Percentiles rank a stretch among this genome's conserved stretches.
Conservation (phyloP, 53 echinoderm and acorn worm genomes). For the Patiria pectinifera region DNA sequence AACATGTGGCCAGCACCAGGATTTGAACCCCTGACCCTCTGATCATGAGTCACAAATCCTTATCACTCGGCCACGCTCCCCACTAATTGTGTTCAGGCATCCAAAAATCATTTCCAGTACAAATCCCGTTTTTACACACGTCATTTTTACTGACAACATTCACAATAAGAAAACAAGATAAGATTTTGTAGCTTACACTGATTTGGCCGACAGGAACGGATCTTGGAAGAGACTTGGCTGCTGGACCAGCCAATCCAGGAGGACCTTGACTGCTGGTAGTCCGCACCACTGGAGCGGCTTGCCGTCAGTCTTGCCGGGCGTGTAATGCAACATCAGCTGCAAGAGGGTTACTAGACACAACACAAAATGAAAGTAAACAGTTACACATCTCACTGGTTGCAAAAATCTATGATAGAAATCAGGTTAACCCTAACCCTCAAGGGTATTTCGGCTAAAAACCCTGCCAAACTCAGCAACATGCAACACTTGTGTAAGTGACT, state of each 20-base stretch:
- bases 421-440: no score
- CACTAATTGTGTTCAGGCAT: no score
- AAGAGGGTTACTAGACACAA: constrained; percentile 76
- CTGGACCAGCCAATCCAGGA: constrained; percentile 86
- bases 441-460: no score
- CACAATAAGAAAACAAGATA: not conserved
- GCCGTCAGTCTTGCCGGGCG: constrained; percentile 76
- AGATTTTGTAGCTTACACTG: constrained; percentile 67
- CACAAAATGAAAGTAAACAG: not conserved
- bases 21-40: no score
- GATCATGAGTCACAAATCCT: no score
- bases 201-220: constrained; percentile 75
- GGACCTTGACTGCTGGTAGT: constrained; percentile 82
- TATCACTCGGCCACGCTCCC: no score
- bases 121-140: no score
- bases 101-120: no score
- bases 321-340: constrained; percentile 91
- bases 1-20: no score
- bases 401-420: no score
- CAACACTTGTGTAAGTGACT: not conserved
- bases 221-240: constrained; percentile 91
- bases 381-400: not conserved
- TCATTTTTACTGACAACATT: not conserved
- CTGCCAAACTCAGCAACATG: no score
- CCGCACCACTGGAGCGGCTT: constrained; percentile 77